Conservation (phyloP, 2,113 vertebrate genomes). For the Arothron firmamentum region DNA sequence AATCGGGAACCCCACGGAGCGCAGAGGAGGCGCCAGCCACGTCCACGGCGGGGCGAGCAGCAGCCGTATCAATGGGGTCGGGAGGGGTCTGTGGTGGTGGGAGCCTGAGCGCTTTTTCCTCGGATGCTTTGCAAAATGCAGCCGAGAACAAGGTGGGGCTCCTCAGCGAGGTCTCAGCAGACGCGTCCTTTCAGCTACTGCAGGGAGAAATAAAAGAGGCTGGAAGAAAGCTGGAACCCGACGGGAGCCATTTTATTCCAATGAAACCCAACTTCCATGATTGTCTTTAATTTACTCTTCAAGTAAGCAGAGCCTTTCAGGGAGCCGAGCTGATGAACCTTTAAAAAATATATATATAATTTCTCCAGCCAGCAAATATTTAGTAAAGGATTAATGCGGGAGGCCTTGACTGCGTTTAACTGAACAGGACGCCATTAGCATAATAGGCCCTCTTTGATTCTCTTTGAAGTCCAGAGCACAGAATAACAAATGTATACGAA, state of each 20-base stretch:
- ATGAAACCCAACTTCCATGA: slow-evolving; percentile 27
- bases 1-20: slow-evolving; percentile 55
- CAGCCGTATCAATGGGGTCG: slow-evolving; percentile 58
- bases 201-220: background rate
- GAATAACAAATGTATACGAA: slow-evolving; percentile 80
- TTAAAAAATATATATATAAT: slow-evolving; percentile 23
- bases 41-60: slow-evolving; percentile 35
- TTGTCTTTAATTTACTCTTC: slow-evolving; percentile 23
- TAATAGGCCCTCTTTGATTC: slow-evolving; percentile 77
- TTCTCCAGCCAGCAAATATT: slow-evolving; percentile 67
- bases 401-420: slow-evolving; percentile 76
- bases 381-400: slow-evolving; percentile 70
- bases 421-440: slow-evolving; percentile 79
- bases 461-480: slow-evolving; percentile 78
- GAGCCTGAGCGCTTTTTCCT: slow-evolving; percentile 23
- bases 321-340: slow-evolving; percentile 29
- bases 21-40: slow-evolving; percentile 33
- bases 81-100: slow-evolving; percentile 40
- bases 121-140: slow-evolving; percentile 40
- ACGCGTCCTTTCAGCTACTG: slow-evolving; percentile 15
- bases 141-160: slow-evolving; percentile 51
- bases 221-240: background rate
- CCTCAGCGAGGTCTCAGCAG: slow-evolving; percentile 37
- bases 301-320: slow-evolving; percentile 34
- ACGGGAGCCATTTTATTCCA: slow-evolving; percentile 4